Percentiles rank a stretch among this genome's conserved stretches.
phyloP scores from a whole-genome alignment of 53 echinoderm and acorn worm species.

The Arbacia lixula region DNA sequence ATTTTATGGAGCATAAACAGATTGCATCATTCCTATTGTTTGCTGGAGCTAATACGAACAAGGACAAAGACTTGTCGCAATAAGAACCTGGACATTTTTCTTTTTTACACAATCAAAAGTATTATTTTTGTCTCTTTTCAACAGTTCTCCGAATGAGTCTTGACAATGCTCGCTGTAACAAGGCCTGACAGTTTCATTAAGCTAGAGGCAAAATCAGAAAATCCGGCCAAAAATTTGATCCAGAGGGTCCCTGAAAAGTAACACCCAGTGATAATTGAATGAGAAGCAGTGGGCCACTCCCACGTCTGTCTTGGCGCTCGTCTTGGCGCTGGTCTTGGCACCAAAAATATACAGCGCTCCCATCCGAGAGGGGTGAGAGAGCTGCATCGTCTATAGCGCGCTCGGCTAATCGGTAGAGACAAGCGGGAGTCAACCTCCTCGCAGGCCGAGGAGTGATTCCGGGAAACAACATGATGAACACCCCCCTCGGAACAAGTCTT shows the following conservation, averaged over 20 bases:
- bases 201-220: constrained; percentile 40
- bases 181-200: constrained; percentile 43
- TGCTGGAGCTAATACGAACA: no score
- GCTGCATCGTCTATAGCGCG: constrained; percentile 13
- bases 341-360: no score
- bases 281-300: constrained; percentile 56
- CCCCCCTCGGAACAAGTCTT: no score
- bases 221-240: constrained; percentile 43
- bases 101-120: no score
- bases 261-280: constrained; percentile 42
- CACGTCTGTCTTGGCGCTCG: constrained; percentile 1
- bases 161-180: constrained; percentile 27
- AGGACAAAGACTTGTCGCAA: no score
- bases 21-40: no score
- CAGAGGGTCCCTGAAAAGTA: constrained; percentile 23
- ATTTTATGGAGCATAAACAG: no score
- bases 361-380: background rate
- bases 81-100: no score
- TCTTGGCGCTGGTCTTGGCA: no score
- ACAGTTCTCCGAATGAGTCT: background rate
- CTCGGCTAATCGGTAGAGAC: constrained; percentile 5
- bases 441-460: no score
- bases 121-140: constrained; percentile 24
- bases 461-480: no score
- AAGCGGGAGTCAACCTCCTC: constrained; percentile 24